Evolutionary conservation across 2,888 invertebrate species (phyloP).

Genomic region (Agrochola lychnidis): DNA sequence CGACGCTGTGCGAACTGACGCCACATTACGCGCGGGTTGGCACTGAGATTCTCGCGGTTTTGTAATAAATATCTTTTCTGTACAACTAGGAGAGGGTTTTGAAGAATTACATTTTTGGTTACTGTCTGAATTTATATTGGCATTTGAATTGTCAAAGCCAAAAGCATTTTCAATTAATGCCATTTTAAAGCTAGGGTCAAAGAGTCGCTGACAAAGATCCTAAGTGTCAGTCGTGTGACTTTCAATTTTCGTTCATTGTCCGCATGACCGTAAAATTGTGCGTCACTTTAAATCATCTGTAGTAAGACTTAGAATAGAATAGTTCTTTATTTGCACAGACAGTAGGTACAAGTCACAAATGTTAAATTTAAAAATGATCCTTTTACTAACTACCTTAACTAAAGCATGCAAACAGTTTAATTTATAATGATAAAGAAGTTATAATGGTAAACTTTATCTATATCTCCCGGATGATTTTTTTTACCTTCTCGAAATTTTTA

Average conservation of each 20-base stretch:
- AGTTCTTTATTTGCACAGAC: no score
- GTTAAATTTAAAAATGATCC: no score
- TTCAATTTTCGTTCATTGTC: not conserved
- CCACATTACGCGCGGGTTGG: constrained; percentile 13
- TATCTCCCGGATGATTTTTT: no score
- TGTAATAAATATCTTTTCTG: constrained; percentile 37
- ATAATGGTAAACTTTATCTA: no score
- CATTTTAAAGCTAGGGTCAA: not conserved
- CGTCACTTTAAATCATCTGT: not conserved
- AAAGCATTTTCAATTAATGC: constrained; percentile 19
- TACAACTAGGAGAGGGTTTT: not conserved
- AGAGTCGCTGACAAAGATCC: not conserved
- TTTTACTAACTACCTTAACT: no score
- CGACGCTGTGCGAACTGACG: constrained; percentile 37
- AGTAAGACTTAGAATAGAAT: no score
- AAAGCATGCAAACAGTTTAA: no score
- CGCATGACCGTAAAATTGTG: not conserved
- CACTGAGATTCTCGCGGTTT: constrained; percentile 31
- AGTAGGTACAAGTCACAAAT: no score
- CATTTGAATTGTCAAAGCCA: constrained; percentile 15
- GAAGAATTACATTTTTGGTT: not conserved
- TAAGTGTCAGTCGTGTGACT: not conserved
- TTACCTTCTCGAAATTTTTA: no score
- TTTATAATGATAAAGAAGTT: no score
- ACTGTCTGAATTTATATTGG: not conserved